Conservation (phyloP, 37 sponge, comb jelly and placozoan species). For the Spongilla lacustris region DNA sequence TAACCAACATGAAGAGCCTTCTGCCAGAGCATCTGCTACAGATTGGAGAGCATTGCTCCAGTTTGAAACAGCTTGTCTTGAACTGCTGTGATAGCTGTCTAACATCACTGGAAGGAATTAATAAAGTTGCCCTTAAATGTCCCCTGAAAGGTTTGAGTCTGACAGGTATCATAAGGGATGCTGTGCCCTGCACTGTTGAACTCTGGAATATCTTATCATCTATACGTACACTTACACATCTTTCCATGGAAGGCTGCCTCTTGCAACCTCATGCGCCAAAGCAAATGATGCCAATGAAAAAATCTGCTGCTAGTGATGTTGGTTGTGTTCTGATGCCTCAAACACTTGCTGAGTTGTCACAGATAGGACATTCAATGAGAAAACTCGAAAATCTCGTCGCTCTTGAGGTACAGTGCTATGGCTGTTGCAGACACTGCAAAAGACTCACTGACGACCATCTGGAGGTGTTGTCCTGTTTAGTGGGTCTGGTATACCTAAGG, state of each 20-base stretch:
- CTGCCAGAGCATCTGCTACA: not conserved
- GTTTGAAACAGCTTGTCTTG: not conserved
- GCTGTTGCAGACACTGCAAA: not conserved
- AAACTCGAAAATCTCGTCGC: not conserved
- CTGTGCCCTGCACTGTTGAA: not conserved
- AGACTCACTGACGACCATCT: not conserved
- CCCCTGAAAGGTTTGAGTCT: not conserved
- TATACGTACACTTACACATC: not conserved
- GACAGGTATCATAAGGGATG: not conserved
- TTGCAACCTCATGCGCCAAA: not conserved
- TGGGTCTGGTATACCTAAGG: not conserved
- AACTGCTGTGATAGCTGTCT: not conserved
- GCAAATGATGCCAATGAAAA: not conserved
- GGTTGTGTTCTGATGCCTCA: not conserved
- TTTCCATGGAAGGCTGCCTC: not conserved
- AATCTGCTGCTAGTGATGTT: not conserved
- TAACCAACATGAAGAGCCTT: not conserved
- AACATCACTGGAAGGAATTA: not conserved
- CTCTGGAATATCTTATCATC: not conserved
- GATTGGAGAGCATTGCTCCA: not conserved
- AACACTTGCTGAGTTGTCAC: not conserved
- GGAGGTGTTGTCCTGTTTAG: not conserved
- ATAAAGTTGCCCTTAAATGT: not conserved
- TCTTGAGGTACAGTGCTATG: not conserved
- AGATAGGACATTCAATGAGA: not conserved